A percentile compares a stretch with the other conserved stretches of the same genome.
These are phyloP conservation scores for Calliopum simillimum DNA, from an alignment of 2,888 invertebrate genomes.

Conservation along the genomic window DNA sequence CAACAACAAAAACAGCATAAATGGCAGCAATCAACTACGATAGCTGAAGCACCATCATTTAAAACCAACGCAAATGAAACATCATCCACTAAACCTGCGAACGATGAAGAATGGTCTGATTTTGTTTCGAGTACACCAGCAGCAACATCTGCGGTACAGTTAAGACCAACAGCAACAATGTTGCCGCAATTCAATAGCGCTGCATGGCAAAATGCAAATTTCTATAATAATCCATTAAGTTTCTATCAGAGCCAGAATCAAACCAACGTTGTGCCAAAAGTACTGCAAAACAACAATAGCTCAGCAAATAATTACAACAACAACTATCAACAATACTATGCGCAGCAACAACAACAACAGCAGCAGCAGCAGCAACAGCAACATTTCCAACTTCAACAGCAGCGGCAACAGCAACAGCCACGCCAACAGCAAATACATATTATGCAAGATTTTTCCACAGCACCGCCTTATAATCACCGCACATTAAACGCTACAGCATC, in stretches of 20 bases:
- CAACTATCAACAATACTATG: slow-evolving; percentile 37
- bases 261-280: slow-evolving; percentile 54
- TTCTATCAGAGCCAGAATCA: slow-evolving; percentile 57
- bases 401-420: slow-evolving; percentile 42
- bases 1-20: slow-evolving; percentile 36
- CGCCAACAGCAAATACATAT: slow-evolving; percentile 58
- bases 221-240: slow-evolving; percentile 63
- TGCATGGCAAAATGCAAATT: slow-evolving; percentile 65
- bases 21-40: background rate
- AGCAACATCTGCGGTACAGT: slow-evolving; percentile 31
- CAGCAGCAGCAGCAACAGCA: slow-evolving; percentile 15
- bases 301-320: slow-evolving; percentile 36
- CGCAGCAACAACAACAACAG: slow-evolving; percentile 34
- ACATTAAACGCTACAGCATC: slow-evolving; percentile 36
- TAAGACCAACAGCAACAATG: slow-evolving; percentile 27
- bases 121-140: slow-evolving; percentile 69
- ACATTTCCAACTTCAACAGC: slow-evolving; percentile 45
- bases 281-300: slow-evolving; percentile 38
- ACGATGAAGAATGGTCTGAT: slow-evolving; percentile 71
- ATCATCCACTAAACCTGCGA: slow-evolving; percentile 27
- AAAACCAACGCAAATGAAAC: background rate
- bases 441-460: slow-evolving; percentile 64
- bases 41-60: background rate
- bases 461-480: slow-evolving; percentile 48
- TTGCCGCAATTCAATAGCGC: slow-evolving; percentile 63